These are phyloP conservation scores for Ciconia maguari DNA, from an alignment of 2,113 vertebrate species.

Conservation along the genomic window DNA sequence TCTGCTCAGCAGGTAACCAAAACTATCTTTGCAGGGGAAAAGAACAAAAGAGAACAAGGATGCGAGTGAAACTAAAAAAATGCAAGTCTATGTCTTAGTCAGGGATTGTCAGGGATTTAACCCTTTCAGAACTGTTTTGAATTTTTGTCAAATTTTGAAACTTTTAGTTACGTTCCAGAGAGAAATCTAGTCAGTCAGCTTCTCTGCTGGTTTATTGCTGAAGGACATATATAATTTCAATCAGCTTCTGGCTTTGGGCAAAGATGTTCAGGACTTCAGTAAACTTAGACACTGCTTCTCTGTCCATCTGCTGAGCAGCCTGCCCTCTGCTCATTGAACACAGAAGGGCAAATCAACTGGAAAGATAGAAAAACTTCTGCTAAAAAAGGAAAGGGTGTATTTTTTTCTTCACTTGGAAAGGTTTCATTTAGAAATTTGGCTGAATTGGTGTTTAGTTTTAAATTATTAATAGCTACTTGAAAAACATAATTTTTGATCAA, in stretches of 20 bases:
- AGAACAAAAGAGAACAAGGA: too few relatives aligned
- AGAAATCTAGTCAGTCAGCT: not conserved
- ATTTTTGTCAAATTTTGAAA: not conserved
- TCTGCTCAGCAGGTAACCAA: too few relatives aligned
- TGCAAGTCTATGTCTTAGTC: too few relatives aligned
- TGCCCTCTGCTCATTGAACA: not conserved
- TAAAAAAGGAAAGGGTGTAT: not conserved
- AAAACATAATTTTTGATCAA: not conserved
- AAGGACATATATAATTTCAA: not conserved
- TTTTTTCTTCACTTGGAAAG: not conserved
- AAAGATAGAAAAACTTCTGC: not conserved
- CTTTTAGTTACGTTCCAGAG: not conserved
- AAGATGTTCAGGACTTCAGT: not conserved
- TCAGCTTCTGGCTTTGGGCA: not conserved
- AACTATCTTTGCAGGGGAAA: too few relatives aligned
- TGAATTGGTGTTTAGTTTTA: not conserved
- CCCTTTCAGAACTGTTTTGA: not conserved
- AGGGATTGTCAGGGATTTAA: too few relatives aligned
- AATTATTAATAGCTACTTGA: not conserved
- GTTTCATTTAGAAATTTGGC: not conserved
- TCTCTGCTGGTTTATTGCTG: not conserved
- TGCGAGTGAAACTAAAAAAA: too few relatives aligned
- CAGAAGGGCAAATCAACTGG: not conserved
- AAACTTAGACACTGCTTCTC: not conserved
- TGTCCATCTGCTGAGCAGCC: not conserved